Evolutionary conservation across 2,888 invertebrate genomes (phyloP), one percentile per base, ranked within the genome.

Genomic region (Pachliopta kotzebuea): DNA sequence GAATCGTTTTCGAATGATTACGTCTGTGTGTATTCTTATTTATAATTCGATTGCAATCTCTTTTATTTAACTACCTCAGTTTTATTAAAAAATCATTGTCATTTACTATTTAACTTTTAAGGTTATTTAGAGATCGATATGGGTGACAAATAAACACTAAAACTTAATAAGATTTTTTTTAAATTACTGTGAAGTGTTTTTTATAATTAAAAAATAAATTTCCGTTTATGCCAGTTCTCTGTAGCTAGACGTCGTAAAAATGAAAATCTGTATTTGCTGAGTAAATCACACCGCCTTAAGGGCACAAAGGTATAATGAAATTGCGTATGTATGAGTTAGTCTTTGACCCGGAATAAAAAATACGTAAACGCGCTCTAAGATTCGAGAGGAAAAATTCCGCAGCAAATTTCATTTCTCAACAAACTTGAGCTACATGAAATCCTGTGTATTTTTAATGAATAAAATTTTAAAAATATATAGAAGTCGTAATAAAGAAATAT

Each of bases 281-380:
- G 61, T 65, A 65, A 65, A 65, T 65, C 65, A 65, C 62, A 65
- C 65, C 61, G 65, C 65, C 62, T 65, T 60, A 65, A 65, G 65
- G 62, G 62, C 62, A 65, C 65, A 65, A 65, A 65, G 62, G 65
- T 58, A 65, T 65, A 65, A 65, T 65, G 65, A 65, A 65, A 65
- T 65, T 65, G 65, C 62, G 65, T 65, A 65, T 65, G 65, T 65
- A 65, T 65, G 65, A 65, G 65, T 65, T 65, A 65, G 65, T 65
- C 65, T 65, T 62, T 65, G 65, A 65, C 65, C 62, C 65, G 65
- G 62, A 65, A 65, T 65, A 65, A 65, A 65, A 65, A 65, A 65
- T 62, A 65, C 61, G 62, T 62, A 65, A 65, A 65, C 62, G 65
- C 62, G 61, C 55, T 57, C 62, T 62, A 62, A 65, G 65, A 62